phyloP scores from a whole-genome alignment of 2,797 vertebrate genomes.

The Amniataba percoides region DNA sequence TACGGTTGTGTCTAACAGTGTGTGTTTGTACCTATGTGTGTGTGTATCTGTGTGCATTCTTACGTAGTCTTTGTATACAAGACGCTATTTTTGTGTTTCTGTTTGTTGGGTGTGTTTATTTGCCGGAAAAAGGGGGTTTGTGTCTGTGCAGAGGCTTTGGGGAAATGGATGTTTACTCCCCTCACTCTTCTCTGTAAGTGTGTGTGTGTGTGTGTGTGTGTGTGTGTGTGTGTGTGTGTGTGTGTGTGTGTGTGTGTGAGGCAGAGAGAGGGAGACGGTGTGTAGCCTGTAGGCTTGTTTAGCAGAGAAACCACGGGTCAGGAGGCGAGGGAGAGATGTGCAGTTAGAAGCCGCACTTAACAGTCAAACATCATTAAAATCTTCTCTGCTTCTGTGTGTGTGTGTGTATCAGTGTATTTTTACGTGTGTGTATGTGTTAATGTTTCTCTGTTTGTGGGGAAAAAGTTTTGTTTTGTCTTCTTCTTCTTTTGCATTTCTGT shows the following conservation, averaged over 20 bases:
- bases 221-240: background rate
- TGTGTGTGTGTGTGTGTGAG: background rate
- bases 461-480: background rate
- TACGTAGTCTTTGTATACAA: background rate
- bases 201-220: conserved; percentile 2
- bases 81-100: conserved; percentile 23
- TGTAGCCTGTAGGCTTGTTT: conserved; percentile 65
- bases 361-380: conserved; percentile 81
- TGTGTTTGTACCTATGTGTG: background rate
- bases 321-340: conserved; percentile 58
- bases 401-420: conserved; percentile 25
- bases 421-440: conserved; percentile 16
- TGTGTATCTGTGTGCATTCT: background rate
- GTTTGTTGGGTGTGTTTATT: conserved; percentile 37
- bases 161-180: conserved; percentile 56
- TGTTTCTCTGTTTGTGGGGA: conserved; percentile 19
- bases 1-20: background rate
- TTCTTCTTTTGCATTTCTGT: conserved; percentile 25
- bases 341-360: conserved; percentile 58
- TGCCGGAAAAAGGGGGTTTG: background rate
- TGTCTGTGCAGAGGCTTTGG: conserved; percentile 43
- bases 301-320: conserved; percentile 54
- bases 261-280: background rate
- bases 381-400: conserved; percentile 25
- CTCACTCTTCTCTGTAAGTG: conserved; percentile 16